Base-by-base conservation (phyloP, 1,140 invertebrate genomes). In the Eriosoma lanigerum region DNA sequence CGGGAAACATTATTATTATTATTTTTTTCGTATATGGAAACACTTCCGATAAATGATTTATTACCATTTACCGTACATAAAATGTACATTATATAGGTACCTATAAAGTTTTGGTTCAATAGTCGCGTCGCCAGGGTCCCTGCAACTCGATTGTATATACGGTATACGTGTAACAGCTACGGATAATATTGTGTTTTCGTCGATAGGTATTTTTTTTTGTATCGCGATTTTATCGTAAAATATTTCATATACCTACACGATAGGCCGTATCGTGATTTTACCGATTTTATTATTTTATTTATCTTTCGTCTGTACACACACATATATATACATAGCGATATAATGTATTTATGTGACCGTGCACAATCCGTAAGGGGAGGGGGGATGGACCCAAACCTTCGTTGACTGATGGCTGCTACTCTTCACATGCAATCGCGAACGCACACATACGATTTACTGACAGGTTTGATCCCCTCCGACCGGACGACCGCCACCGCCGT, bases 41-140 rank as follows among this genome's bases (percentile, higher is more conserved):
- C 48, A 72, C 66, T 70, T 48, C 66, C 66, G 68, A 72, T 48
- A 29, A 29, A 72, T 72, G 46, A 72, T 72, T 72, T 50, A 52
- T 46, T 48, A 48, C 44, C 26, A 44, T 19, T 13, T 50, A 4
- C 8, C 1, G n/a, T 21, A 12, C 29, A 32, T 15, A n/a, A n/a
- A n/a, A 3, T 38, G 10, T 29, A 64, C 56, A 48, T 15, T 12
- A 19, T 48, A 52, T 60, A 29, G 5, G 1, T 66, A 66, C n/a
- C 12, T 38, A n/a, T 38, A 38, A 1, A 44, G 17, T 64, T 64
- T 21, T 24, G n/a, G 32, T 68, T 10, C 13, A 38, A 44, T 44
- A 46, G 13, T 15, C 46, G 46, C 13, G 10, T n/a, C 10, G 32
- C 6, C 44, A 15, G 32, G 9, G 62, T 66, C 64, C 32, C 64